phyloP scores from a whole-genome alignment of 2,888 invertebrate species.

The Euproctis similis region DNA sequence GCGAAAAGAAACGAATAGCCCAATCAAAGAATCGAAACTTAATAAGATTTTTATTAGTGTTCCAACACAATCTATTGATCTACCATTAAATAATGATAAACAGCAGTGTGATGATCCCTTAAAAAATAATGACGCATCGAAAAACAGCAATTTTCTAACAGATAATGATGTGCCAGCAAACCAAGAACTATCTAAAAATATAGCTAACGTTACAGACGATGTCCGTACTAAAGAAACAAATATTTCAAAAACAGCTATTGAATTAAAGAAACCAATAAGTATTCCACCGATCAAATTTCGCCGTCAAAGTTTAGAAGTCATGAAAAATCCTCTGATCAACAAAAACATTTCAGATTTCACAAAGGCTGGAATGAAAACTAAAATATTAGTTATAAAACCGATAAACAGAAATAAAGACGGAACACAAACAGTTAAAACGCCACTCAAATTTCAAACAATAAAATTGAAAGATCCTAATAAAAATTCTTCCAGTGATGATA shows the following conservation, averaged over 20 bases:
- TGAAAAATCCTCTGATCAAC: constrained; percentile 61
- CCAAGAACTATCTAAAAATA: background rate
- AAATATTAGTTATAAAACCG: constrained; percentile 66
- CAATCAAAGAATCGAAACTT: constrained; percentile 77
- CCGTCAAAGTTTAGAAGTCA: constrained; percentile 55
- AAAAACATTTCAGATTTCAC: constrained; percentile 58
- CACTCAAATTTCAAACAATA: constrained; percentile 75
- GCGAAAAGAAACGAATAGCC: constrained; percentile 78
- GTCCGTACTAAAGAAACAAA: constrained; percentile 11
- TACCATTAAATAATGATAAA: constrained; percentile 3
- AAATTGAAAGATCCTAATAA: constrained; percentile 79
- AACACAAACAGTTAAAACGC: constrained; percentile 31
- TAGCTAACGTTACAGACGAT: constrained; percentile 3
- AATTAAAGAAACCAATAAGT: constrained; percentile 29
- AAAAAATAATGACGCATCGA: constrained; percentile 1
- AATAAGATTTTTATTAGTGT: constrained; percentile 15
- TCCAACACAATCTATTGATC: constrained; percentile 6
- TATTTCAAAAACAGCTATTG: constrained; percentile 15
- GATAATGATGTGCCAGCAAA: constrained; percentile 5
- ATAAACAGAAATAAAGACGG: constrained; percentile 57
- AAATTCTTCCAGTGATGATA: constrained; percentile 38
- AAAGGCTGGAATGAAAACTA: constrained; percentile 66
- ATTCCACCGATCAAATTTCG: constrained; percentile 55
- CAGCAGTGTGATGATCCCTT: constrained; percentile 10
- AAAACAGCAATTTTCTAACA: background rate